Percentiles rank a stretch among this genome's conserved stretches.
These are phyloP conservation scores for Masticophis lateralis DNA, from an alignment of 2,797 vertebrate genomes.

Conservation along the genomic window DNA sequence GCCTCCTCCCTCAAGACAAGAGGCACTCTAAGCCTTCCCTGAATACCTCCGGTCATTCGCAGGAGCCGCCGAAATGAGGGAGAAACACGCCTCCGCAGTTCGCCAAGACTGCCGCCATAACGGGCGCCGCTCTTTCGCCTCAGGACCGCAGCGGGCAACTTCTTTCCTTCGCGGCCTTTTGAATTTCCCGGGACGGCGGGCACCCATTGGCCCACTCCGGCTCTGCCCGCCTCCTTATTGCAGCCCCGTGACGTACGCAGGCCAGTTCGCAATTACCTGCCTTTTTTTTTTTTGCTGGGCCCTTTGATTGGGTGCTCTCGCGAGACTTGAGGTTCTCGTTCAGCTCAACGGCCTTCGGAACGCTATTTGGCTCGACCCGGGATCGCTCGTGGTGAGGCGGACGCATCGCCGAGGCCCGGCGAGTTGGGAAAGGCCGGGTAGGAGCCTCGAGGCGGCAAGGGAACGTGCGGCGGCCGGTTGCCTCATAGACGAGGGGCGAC, in stretches of 20 bases:
- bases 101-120: too few relatives aligned
- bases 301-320: not conserved
- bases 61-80: not conserved
- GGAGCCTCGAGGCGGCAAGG: not conserved
- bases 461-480: not conserved
- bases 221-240: not conserved
- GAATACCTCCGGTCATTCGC: not conserved
- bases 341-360: rapidly evolving
- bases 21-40: not conserved
- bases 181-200: not conserved
- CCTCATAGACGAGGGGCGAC: not conserved
- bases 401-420: not conserved
- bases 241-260: not conserved
- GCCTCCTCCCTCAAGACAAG: not conserved
- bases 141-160: not conserved
- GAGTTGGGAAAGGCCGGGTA: not conserved
- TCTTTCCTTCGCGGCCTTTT: not conserved
- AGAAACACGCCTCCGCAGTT: not conserved
- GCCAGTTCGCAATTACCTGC: not conserved
- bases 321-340: not conserved
- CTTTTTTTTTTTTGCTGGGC: too few relatives aligned
- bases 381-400: rapidly evolving
- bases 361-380: not conserved
- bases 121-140: not conserved
- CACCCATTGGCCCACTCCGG: not conserved